phyloP scores from a whole-genome alignment of 2,888 invertebrate genomes.

The Craniophora ligustri region DNA sequence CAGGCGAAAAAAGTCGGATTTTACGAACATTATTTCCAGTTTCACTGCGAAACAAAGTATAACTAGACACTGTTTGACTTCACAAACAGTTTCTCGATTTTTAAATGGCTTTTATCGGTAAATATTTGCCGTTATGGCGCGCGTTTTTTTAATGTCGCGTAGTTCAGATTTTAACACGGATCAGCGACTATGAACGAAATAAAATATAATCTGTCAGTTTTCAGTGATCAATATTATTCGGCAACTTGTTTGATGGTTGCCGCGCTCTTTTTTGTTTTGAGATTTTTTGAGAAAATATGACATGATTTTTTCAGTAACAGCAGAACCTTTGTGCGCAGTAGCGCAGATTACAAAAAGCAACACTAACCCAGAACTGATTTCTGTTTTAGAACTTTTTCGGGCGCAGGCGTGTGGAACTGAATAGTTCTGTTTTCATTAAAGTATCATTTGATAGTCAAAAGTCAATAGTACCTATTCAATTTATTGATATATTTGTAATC shows the following conservation, averaged over 20 bases:
- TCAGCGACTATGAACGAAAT: slow-evolving; percentile 34
- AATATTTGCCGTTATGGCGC: slow-evolving; percentile 13
- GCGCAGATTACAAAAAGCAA: no score
- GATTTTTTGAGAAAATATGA: slow-evolving; percentile 20
- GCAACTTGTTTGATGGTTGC: slow-evolving; percentile 35
- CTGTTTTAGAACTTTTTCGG: no score
- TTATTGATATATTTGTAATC: no score
- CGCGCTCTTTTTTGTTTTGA: slow-evolving; percentile 30
- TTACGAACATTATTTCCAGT: not conserved
- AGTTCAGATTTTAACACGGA: slow-evolving; percentile 29
- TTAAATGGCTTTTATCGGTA: slow-evolving; percentile 16
- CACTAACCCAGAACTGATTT: no score
- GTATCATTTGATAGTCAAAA: no score
- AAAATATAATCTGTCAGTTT: slow-evolving; percentile 49
- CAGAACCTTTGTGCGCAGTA: no score
- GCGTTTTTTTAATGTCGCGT: slow-evolving; percentile 3
- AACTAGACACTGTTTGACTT: not conserved
- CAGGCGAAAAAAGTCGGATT: no score
- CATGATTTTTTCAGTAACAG: not conserved
- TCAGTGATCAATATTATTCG: slow-evolving; percentile 49
- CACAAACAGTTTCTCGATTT: slow-evolving; percentile 14
- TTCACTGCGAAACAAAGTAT: not conserved
- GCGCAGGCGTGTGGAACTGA: no score
- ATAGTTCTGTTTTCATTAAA: no score
- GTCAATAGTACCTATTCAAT: no score